Base-by-base conservation (phyloP, 2,113 vertebrate genomes). In the Crocuta crocuta region DNA sequence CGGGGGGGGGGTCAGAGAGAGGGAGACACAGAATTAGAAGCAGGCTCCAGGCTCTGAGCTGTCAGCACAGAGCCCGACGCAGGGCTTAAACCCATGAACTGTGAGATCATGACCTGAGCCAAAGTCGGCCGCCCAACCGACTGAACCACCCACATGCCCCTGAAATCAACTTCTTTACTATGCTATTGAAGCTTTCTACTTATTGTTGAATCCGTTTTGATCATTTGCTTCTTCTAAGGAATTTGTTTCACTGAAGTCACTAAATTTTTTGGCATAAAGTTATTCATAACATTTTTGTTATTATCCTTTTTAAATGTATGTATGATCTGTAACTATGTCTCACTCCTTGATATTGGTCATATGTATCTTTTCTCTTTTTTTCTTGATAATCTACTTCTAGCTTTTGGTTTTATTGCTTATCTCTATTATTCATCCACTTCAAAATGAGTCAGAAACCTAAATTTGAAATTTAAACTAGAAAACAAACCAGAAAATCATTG, bases 181-280 rank as follows among this genome's bases (percentile, higher is more conserved):
- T 4, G 12, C n/a, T 55, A 7, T 71, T 65, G 74, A 88, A 33
- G 23, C 70, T 86, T 70, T 83, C 33, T 83, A 2, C 70, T 31
- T 74, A 73, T 58, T 96, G 31, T 70, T 73, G 61, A 93, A 33
- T 71, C 8, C 71, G 1, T 74, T 81, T 95, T 76, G 16, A 68
- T 88, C 4, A 26, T 92, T 87, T 87, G 45, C 81, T 86, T 73
- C 45, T 71, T 74, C 63, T 53, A 70, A 70, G 61, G 33, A 88
- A 68, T 92, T 71, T n/a, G 26, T 78, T 70, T 94, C 76, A 71
- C 26, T n/a, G 45, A 50, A 81, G 55, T 92, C 31, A 92, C 70
- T 63, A 91, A 58, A 91, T 91, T 61, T 88, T 82, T 88, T 94
- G 33, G 13, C 45, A 82, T 91, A 66, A 96, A 82, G 43, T 92